Conservation (phyloP, 2,113 vertebrate species). For the Entelurus aequoreus region DNA sequence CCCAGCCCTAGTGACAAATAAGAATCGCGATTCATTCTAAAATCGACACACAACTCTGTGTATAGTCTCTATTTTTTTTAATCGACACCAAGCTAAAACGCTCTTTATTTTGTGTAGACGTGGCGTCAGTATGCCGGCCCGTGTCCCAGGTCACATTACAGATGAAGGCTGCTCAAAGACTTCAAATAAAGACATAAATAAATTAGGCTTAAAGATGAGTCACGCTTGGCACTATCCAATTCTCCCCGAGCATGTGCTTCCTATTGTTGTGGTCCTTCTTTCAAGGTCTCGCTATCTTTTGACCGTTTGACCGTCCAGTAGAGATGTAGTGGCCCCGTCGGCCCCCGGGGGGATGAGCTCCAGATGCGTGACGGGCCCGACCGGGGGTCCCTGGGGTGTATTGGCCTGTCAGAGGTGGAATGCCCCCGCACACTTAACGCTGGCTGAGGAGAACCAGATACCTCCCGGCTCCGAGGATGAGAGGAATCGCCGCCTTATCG, state of each 20-base stretch:
- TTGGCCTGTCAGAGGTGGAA: constrained; percentile 66
- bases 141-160: too few species aligned
- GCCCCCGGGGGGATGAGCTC: constrained; percentile 57
- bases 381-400: constrained; percentile 39
- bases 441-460: constrained; percentile 67
- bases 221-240: too few species aligned
- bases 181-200: not conserved
- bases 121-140: too few species aligned
- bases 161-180: too few species aligned
- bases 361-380: constrained; percentile 57
- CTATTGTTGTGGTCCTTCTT: not conserved
- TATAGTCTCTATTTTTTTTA: too few species aligned
- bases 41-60: too few species aligned
- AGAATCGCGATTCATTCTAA: too few species aligned
- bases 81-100: too few species aligned
- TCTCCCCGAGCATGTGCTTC: not conserved
- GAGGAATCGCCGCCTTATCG: constrained; percentile 52
- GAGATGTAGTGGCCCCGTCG: constrained; percentile 37
- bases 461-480: constrained; percentile 29
- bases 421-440: constrained; percentile 65
- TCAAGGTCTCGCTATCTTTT: constrained; percentile 1
- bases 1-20: too few species aligned
- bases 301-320: constrained; percentile 31
- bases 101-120: too few species aligned
- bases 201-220: not conserved